phyloP scores from a whole-genome alignment of 2,113 vertebrate genomes.

The Psilopsiagon aurifrons region DNA sequence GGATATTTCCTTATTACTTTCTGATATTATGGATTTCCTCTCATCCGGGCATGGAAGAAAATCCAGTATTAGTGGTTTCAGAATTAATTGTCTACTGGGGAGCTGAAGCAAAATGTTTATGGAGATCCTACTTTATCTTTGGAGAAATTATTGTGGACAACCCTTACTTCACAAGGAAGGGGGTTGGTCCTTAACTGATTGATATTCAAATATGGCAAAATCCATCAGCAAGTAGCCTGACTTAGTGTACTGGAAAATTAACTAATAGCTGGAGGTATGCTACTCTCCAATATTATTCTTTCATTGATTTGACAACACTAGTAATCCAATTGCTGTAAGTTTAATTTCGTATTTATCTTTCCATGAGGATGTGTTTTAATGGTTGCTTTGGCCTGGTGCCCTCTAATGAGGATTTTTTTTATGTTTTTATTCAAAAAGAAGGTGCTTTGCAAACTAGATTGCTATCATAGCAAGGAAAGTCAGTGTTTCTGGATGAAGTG shows the following conservation, averaged over 20 bases:
- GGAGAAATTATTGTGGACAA: not conserved
- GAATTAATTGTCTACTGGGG: not conserved
- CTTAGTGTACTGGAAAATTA: conserved; percentile 30
- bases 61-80: not conserved
- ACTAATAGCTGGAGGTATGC: not conserved
- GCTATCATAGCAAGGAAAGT: not conserved
- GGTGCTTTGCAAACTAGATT: not conserved
- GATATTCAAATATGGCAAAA: conserved; percentile 25
- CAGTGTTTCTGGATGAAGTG: not conserved
- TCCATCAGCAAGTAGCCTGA: not conserved
- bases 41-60: not conserved
- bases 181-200: not conserved
- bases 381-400: not conserved
- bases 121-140: conserved; percentile 2
- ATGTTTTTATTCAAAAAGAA: not conserved
- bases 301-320: not conserved
- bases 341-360: not conserved
- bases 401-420: not conserved
- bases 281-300: not conserved
- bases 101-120: not conserved
- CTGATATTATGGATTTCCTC: not conserved
- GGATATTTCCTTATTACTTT: not conserved
- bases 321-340: not conserved
- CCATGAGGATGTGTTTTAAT: not conserved
- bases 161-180: not conserved